Evolutionary conservation across 1,140 invertebrate species (phyloP).

Genomic region (Drosophila chauvacae): DNA sequence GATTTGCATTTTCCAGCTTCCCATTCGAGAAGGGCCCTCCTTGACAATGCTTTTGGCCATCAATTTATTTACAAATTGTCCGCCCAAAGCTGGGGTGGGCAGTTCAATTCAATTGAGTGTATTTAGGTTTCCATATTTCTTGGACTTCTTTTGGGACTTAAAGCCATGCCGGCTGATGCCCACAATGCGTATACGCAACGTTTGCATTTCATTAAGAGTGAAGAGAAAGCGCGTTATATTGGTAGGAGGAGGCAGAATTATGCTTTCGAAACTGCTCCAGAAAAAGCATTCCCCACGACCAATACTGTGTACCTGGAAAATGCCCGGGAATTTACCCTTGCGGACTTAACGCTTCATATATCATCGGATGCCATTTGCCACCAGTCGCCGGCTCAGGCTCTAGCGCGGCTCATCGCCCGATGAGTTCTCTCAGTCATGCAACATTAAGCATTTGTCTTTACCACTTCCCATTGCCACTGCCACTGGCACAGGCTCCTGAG

Average conservation of each 20-base stretch:
- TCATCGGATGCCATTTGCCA: conserved; percentile 25
- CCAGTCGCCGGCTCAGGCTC: conserved; percentile 2
- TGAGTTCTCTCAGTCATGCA: conserved; percentile 41
- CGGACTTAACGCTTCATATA: conserved; percentile 28
- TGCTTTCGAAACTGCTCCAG: conserved; percentile 12
- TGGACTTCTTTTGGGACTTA: conserved; percentile 23
- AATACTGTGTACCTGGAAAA: conserved; percentile 12
- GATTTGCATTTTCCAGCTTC: background rate
- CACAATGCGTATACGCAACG: conserved; percentile 49
- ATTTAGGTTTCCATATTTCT: conserved; percentile 25
- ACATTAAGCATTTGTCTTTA: conserved; percentile 66
- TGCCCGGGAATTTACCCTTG: conserved; percentile 4
- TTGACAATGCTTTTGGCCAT: conserved; percentile 6
- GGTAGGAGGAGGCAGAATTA: background rate
- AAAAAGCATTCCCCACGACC: background rate
- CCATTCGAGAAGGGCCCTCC: background rate
- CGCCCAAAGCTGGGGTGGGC: background rate
- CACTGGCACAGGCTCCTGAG: background rate
- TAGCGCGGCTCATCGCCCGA: conserved; percentile 26
- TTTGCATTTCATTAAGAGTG: conserved; percentile 67
- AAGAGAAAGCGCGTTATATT: background rate
- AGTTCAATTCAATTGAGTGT: conserved; percentile 38
- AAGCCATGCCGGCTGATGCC: background rate
- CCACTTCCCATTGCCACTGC: conserved; percentile 12
- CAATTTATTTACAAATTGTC: conserved; percentile 24